Conservation (phyloP, 2,797 vertebrate species). For the Cossypha heuglini region DNA sequence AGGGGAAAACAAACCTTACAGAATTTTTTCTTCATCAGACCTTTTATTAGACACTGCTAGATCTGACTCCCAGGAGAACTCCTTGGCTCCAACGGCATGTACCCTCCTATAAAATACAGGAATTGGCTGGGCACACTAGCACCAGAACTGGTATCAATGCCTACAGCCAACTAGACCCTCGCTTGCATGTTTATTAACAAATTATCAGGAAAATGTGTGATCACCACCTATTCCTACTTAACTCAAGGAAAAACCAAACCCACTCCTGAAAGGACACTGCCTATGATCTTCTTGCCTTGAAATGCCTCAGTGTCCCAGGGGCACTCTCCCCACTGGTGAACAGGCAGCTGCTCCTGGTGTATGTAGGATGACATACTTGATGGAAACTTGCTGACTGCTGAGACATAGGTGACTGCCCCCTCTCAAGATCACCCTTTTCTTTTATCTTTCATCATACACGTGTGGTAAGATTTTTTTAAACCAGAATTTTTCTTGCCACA, state of each 20-base stretch:
- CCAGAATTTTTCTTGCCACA: neutral
- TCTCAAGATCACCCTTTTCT: neutral
- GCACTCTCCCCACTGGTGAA: neutral
- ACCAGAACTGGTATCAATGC: neutral
- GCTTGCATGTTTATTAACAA: neutral
- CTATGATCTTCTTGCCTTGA: neutral
- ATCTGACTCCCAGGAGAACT: neutral
- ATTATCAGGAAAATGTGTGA: neutral
- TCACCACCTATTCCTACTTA: neutral
- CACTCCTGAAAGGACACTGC: neutral
- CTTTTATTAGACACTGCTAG: constrained; percentile 31
- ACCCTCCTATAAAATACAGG: neutral
- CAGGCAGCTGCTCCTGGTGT: neutral
- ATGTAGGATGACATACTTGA: neutral
- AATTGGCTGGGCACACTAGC: neutral
- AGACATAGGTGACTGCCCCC: neutral
- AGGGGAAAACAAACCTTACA: constrained; percentile 6
- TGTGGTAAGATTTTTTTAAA: neutral
- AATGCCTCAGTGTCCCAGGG: neutral
- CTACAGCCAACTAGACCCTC: neutral
- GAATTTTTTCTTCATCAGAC: neutral
- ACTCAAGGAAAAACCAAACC: neutral
- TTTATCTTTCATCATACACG: neutral
- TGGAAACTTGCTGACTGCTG: neutral
- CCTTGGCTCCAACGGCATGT: neutral